Evolutionary conservation across 2,888 invertebrate genomes (phyloP), one percentile per base, ranked within the genome.

Genomic region (Zonitis immaculata): DNA sequence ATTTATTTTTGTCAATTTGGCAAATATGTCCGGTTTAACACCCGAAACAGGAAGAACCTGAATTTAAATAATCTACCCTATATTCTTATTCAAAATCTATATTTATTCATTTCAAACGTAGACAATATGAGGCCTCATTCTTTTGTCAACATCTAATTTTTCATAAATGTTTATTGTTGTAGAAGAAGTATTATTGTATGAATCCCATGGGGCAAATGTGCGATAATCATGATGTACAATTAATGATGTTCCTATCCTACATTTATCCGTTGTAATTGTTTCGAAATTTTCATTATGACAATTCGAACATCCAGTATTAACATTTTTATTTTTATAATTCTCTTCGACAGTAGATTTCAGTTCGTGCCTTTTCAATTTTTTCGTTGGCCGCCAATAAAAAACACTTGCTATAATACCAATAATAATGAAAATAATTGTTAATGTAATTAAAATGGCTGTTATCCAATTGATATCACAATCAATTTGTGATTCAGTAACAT

Each of bases 381-480:
- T 66, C 54, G 66, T 59, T 18, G 73, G 73, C 25, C 71, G 68
- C 64, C 71, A 73, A 56, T 73, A 73, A 26, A 74, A 60, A 32
- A 74, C 63, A 44, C 67, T 70, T 7, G 67, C 65, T 35, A 72
- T 67, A 25, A 69, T 66, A 42, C 64, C 57, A 42, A 73, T 58
- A 39, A 75, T 64, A 51, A n/a, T n/a, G n/a, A 74, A 69, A 49
- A 66, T 50, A 47, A 65, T 60, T 22, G 70, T 69, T 45, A 67
- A 72, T 69, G 79, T 79, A 65, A 80, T 80, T 57, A 81, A 75
- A 65, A 82, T 78, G 47, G 81, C 80, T 59, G 82, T 79, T 59
- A 83, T 78, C 83, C 83, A 83, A 27, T 81, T 81, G 60, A 77
- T 78, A 52, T 82, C 82, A 74, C 84, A 84, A 62, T 82, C 81